phyloP scores from a whole-genome alignment of 2,797 vertebrate genomes.

The Epinephelus malabaricus region DNA sequence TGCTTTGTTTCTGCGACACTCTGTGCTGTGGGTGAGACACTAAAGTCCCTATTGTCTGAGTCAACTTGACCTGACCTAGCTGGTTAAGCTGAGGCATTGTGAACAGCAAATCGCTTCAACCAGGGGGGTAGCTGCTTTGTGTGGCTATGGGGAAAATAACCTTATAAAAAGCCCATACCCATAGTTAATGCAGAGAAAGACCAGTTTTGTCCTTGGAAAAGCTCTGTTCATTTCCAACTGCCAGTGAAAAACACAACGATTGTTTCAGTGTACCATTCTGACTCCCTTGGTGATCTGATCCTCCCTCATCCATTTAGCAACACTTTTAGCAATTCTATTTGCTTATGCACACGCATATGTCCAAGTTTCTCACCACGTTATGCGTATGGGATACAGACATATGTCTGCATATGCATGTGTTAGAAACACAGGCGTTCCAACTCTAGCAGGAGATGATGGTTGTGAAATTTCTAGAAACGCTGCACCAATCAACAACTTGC shows the following conservation, averaged over 20 bases:
- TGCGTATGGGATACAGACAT: slow-evolving; percentile 26
- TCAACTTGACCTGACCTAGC: slow-evolving; percentile 92
- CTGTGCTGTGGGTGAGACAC: slow-evolving; percentile 86
- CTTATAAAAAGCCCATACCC: slow-evolving; percentile 84
- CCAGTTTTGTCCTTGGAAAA: slow-evolving; percentile 84
- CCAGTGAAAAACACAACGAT: slow-evolving; percentile 73
- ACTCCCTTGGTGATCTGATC: slow-evolving; percentile 55
- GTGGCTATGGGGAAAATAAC: slow-evolving; percentile 85
- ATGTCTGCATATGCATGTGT: slow-evolving; percentile 50
- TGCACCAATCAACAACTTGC: slow-evolving; percentile 81
- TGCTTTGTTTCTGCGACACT: slow-evolving; percentile 86
- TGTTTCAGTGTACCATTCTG: slow-evolving; percentile 48
- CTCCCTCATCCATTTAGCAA: slow-evolving; percentile 68
- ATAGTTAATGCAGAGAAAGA: slow-evolving; percentile 85
- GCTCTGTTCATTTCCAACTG: slow-evolving; percentile 80
- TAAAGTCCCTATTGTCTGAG: slow-evolving; percentile 89
- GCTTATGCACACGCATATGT: slow-evolving; percentile 48
- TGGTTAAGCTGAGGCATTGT: slow-evolving; percentile 92
- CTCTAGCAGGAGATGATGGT: slow-evolving; percentile 68
- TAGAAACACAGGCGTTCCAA: slow-evolving; percentile 54
- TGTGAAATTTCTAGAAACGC: slow-evolving; percentile 74
- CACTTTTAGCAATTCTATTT: slow-evolving; percentile 54
- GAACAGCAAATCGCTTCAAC: slow-evolving; percentile 89
- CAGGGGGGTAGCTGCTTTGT: slow-evolving; percentile 87
- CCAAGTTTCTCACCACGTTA: slow-evolving; percentile 50